Conservation (phyloP, 2,797 vertebrate species). For the Podargus strigoides region DNA sequence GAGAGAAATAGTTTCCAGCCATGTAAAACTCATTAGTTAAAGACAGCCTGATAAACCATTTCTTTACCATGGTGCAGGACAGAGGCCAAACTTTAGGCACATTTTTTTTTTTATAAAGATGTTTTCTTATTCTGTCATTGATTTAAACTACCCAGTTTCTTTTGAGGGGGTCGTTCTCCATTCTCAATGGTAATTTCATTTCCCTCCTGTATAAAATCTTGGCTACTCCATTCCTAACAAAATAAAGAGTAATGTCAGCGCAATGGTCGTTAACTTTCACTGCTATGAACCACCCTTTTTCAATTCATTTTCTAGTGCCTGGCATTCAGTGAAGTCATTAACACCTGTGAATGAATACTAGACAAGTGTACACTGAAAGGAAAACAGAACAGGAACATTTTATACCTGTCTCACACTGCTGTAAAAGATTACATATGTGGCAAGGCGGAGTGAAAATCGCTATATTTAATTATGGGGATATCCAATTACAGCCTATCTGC, state of each 20-base stretch:
- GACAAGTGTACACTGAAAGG: neutral
- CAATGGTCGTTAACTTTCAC: neutral
- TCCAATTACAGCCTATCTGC: neutral
- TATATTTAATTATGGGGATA: neutral
- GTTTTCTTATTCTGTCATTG: neutral
- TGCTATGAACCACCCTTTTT: neutral
- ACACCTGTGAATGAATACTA: neutral
- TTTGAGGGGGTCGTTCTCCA: neutral
- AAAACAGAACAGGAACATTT: neutral
- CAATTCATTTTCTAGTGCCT: neutral
- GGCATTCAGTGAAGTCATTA: neutral
- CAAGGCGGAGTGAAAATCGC: neutral
- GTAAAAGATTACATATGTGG: neutral
- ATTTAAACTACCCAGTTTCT: neutral
- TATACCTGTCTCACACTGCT: neutral
- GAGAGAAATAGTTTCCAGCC: neutral
- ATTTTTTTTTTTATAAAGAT: neutral
- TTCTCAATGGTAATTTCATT: neutral
- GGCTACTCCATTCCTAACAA: neutral
- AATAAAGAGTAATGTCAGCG: neutral
- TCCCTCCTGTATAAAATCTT: neutral
- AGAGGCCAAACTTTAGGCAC: neutral
- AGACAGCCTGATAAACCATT: neutral
- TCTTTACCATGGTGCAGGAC: neutral
- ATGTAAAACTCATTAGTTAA: neutral